Conservation (phyloP, 2,113 vertebrate genomes). For the Tragelaphus scriptus region DNA sequence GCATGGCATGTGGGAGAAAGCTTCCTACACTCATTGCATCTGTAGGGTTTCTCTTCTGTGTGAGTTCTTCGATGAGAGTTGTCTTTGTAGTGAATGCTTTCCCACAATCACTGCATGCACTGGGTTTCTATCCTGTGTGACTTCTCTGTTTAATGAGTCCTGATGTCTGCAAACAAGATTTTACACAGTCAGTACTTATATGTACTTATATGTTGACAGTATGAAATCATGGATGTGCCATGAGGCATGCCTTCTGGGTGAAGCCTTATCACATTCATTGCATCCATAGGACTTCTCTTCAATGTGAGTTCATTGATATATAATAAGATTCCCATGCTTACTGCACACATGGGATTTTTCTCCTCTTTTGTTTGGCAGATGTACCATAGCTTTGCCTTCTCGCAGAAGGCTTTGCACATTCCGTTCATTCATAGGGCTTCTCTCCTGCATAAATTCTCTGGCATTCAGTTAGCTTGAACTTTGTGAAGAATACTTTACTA, state of each 20-base stretch:
- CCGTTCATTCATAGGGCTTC: constrained; percentile 47
- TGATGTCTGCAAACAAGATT: neutral
- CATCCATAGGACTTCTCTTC: constrained; percentile 38
- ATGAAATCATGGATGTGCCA: neutral
- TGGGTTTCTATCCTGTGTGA: constrained; percentile 27
- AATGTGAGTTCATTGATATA: neutral
- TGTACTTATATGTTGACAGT: neutral
- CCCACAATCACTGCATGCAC: neutral
- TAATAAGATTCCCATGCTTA: neutral
- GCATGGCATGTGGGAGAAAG: constrained; percentile 33
- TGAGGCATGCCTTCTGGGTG: neutral
- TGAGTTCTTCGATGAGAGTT: neutral
- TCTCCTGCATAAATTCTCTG: constrained; percentile 32
- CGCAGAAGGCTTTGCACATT: constrained; percentile 42
- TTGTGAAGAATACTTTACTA: constrained; percentile 15
- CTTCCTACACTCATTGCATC: constrained; percentile 9
- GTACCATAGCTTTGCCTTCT: neutral
- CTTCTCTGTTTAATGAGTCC: constrained; percentile 23
- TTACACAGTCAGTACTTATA: neutral
- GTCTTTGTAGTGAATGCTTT: constrained; percentile 45
- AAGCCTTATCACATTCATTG: constrained; percentile 7
- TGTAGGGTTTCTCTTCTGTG: constrained; percentile 15
- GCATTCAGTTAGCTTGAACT: neutral
- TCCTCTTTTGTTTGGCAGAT: constrained; percentile 75
- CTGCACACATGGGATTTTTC: constrained; percentile 63